A percentile compares a stretch with the other conserved stretches of the same genome.
Evolutionary conservation across 1,140 invertebrate genomes (phyloP).

Genomic region (Calliphora vicina): DNA sequence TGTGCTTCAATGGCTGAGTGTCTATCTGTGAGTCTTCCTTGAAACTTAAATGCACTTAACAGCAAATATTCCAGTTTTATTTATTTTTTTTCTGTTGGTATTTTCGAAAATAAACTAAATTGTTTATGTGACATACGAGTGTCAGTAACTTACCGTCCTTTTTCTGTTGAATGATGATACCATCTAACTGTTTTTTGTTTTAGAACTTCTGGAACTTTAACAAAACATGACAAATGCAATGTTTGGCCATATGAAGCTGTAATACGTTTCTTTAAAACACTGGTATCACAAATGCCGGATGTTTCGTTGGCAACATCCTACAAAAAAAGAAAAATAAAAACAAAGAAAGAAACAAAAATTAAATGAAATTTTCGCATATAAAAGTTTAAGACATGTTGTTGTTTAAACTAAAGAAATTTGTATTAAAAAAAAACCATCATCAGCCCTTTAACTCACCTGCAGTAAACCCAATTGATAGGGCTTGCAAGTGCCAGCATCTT

Average conservation of each 20-base stretch:
- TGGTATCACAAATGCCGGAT: conserved; percentile 75
- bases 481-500: conserved; percentile 76
- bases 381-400: neutral
- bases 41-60: too few relatives aligned
- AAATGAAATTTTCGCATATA: neutral
- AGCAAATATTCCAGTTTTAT: too few relatives aligned
- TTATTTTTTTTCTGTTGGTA: too few relatives aligned
- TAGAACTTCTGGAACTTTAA: conserved; percentile 74
- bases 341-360: neutral
- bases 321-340: conserved; percentile 53
- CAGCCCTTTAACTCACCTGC: conserved; percentile 47
- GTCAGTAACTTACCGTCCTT: conserved; percentile 66
- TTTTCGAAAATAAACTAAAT: neutral
- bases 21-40: too few relatives aligned
- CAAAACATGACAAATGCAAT: conserved; percentile 77
- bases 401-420: too few relatives aligned
- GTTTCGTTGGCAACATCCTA: conserved; percentile 79
- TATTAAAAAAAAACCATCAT: too few relatives aligned
- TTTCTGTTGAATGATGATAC: conserved; percentile 77
- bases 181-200: conserved; percentile 71
- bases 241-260: conserved; percentile 80
- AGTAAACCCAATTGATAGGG: conserved; percentile 74
- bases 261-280: conserved; percentile 73
- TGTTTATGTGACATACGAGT: neutral
- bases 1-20: too few relatives aligned